Evolutionary conservation across 2,113 vertebrate species (phyloP), one percentile per base, ranked within the genome.

Genomic region (Gadus chalcogrammus): DNA sequence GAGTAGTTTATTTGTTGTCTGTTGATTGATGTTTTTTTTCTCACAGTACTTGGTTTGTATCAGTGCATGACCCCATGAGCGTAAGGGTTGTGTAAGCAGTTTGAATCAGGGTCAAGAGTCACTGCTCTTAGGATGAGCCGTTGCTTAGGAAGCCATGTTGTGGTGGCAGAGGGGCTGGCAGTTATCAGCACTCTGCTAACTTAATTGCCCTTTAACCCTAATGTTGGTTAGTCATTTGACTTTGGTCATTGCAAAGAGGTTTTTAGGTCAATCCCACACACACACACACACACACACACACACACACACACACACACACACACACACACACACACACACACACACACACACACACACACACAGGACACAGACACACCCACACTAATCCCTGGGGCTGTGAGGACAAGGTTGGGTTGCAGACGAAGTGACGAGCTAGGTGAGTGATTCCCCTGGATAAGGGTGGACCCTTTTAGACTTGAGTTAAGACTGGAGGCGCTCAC

Each of bases 221-320:
- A 75, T 78, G 76, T 62, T 65, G 71, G 63, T 67, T 77, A 70
- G 69, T 83, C 73, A 84, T 88, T 87, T 85, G 76, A 67, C 87
- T 78, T 69, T 64, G 65, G 79, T 76, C 68, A 48, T 48, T 48
- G 42, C 68, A 65, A 75, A 74, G 77, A 15, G 63, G 60, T 59
- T 67, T 67, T 65, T 52, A 73, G 61, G 56, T 62, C 73, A 53
- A 71, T 67, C 27, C 68, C 67, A 78, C 72, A 74, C 68, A 68
- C 62, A 63, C 73, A 76, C 70, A 73, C 53, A 71, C 28, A 0
- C 72, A 77, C 70, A 22, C 71, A 38, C 67, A 72, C 67, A 65
- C 72, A 69, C 77, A 65, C 35, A 65, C 38, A 20, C 35, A 48
- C 64, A 13, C 64, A 48, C 64, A 48, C 64, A 20, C 64, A 65